Base-by-base conservation (phyloP, 2,888 invertebrate species). In the Latrodectus elegans region DNA sequence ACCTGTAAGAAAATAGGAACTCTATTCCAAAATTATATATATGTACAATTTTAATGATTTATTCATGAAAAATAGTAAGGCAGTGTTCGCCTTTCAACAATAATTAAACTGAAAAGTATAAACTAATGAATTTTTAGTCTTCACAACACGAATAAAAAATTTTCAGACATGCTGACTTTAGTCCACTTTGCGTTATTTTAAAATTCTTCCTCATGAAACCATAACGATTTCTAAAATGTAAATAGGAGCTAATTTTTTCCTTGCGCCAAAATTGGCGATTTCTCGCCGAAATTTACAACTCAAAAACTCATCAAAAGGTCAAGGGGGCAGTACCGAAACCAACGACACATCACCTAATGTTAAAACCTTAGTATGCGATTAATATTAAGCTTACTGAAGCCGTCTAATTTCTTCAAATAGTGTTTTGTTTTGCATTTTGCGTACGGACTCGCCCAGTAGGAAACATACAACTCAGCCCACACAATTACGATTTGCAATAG, bases 291-390 rank as follows among this genome's bases (percentile, higher is more conserved):
- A 26, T 26, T 86, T 26, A 74, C 60, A 84, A 68, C 79, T 74
- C 71, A 14, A 17, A 64, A 15, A 12, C 12, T 51, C 8, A 22
- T 12, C 15, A 26, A 70, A 80, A 86, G 85, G 85, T 86, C 85
- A 86, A 51, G 80, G 64, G 71, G 85, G 85, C 65, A 86, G 75
- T 64, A 65, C 80, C 38, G 60, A 17, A 52, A 76, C 26, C n/a
- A 10, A 15, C 11, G n/a, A 81, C 22, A 74, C 81, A 72, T 52
- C 65, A 26, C 73, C 73, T 67, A 74, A 74, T 53, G 52, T 73
- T 67, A 17, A 73, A 80, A 64, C 55, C 72, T 11, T 60, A 26
- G 22, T 64, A 15, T 17, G 17, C 72, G 64, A 72, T 80, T 70
- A 80, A 71, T 60, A 60, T 64, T 71, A 72, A 55, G 14, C 51